A percentile compares a stretch with the other conserved stretches of the same genome.
Evolutionary conservation across 2,113 vertebrate genomes (phyloP).

Genomic region (Thalassoma bifasciatum): DNA sequence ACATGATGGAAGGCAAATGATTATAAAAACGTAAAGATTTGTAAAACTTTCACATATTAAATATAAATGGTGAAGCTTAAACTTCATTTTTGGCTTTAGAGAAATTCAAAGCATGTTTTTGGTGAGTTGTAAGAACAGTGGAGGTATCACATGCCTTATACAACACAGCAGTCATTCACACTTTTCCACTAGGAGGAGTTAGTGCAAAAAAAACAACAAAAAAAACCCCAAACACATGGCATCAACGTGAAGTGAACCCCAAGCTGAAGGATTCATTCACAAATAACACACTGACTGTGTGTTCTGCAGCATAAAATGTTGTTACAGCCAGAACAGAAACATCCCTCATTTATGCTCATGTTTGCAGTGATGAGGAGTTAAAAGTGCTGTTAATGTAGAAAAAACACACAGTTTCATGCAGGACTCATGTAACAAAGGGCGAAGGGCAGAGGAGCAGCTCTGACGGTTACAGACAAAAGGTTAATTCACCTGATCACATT

Average conservation of each 20-base stretch:
- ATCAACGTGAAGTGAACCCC: slow-evolving; percentile 5
- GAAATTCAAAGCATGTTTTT: not conserved
- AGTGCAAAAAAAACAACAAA: slow-evolving; percentile 10
- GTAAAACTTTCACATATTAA: not conserved
- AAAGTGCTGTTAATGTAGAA: not conserved
- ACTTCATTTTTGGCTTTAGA: not conserved
- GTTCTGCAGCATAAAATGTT: no score
- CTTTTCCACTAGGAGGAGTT: slow-evolving; percentile 46
- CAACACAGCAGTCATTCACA: not conserved
- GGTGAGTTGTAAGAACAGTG: not conserved
- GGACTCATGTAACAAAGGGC: not conserved
- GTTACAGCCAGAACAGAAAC: not conserved
- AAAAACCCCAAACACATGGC: no score
- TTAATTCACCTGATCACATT: slow-evolving; percentile 77
- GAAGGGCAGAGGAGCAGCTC: slow-evolving; percentile 15
- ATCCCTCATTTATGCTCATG: not conserved
- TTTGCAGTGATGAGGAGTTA: not conserved
- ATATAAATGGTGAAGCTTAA: not conserved
- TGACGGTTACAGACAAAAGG: slow-evolving; percentile 63
- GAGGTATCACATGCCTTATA: not conserved
- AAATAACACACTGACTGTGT: not conserved
- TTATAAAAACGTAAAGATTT: not conserved
- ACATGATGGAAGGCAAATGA: no score
- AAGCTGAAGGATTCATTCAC: slow-evolving; percentile 20
- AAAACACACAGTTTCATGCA: not conserved